Conservation (phyloP, 2,113 vertebrate genomes). For the Carlito syrichta region DNA sequence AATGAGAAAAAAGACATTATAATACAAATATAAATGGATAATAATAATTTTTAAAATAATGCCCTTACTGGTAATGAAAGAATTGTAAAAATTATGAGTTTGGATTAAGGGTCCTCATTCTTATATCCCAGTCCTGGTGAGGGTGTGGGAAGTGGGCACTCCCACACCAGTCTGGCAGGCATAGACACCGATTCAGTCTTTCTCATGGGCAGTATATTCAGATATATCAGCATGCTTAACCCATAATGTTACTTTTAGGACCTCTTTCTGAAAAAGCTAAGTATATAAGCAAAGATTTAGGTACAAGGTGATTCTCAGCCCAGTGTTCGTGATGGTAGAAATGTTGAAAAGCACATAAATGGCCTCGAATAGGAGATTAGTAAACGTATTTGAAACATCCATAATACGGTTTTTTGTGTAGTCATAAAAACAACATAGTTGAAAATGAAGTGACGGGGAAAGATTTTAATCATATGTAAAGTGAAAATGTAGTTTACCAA, state of each 20-base stretch:
- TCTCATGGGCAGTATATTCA: not conserved
- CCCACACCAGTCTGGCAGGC: accelerated
- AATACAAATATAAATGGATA: not conserved
- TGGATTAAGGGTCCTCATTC: accelerated
- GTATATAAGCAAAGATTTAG: not conserved
- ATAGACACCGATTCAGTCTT: accelerated
- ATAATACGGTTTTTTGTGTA: accelerated
- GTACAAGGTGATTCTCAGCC: not conserved
- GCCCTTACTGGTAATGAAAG: too few relatives aligned
- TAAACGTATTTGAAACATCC: not conserved
- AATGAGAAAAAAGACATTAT: not conserved
- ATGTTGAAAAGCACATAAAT: not conserved
- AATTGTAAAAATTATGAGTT: accelerated
- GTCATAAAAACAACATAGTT: not conserved
- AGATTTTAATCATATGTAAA: not conserved
- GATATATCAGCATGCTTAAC: not conserved
- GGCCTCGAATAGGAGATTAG: too few relatives aligned
- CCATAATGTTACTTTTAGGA: not conserved
- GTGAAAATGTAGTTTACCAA: not conserved
- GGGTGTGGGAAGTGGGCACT: not conserved
- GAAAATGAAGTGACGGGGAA: not conserved
- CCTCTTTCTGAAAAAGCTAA: not conserved
- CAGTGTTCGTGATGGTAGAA: not conserved
- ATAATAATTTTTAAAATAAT: not conserved
- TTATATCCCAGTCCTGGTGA: not conserved